phyloP scores from a whole-genome alignment of 2,888 invertebrate genomes.

The Lamellibrachia satsuma region DNA sequence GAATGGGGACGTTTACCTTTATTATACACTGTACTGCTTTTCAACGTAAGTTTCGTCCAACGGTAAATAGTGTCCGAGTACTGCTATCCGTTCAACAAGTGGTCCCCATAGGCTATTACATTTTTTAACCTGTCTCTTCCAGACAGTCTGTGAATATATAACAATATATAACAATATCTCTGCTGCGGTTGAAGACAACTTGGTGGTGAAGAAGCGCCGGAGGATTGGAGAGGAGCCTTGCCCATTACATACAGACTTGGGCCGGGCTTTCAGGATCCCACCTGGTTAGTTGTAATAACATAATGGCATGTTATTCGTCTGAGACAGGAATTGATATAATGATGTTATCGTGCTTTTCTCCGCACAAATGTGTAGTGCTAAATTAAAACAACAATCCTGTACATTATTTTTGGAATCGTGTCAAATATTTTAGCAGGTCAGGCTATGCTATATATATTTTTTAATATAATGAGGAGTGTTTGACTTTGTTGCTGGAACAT shows the following conservation, averaged over 20 bases:
- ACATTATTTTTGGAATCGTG: neutral
- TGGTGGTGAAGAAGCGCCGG: slow-evolving; percentile 52
- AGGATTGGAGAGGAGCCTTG: slow-evolving; percentile 57
- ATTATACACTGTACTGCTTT: no score
- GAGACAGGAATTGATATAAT: neutral
- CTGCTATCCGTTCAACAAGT: no score
- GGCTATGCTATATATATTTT: neutral
- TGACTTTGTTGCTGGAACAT: neutral
- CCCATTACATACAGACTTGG: slow-evolving; percentile 57
- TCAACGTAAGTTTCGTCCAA: no score
- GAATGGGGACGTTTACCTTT: no score
- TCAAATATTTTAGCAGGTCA: neutral
- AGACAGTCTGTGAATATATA: no score
- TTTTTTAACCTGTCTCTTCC: no score
- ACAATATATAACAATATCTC: neutral
- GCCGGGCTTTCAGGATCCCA: slow-evolving; percentile 48
- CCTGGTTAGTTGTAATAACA: slow-evolving; percentile 23
- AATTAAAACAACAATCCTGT: neutral
- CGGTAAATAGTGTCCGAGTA: no score
- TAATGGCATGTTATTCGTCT: neutral
- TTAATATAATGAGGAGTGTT: neutral
- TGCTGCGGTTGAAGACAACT: slow-evolving; percentile 48
- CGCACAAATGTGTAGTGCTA: neutral
- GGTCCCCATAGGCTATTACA: no score
- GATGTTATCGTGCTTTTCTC: neutral